Conservation (phyloP, 2,113 vertebrate genomes). For the Halichoerus grypus region DNA sequence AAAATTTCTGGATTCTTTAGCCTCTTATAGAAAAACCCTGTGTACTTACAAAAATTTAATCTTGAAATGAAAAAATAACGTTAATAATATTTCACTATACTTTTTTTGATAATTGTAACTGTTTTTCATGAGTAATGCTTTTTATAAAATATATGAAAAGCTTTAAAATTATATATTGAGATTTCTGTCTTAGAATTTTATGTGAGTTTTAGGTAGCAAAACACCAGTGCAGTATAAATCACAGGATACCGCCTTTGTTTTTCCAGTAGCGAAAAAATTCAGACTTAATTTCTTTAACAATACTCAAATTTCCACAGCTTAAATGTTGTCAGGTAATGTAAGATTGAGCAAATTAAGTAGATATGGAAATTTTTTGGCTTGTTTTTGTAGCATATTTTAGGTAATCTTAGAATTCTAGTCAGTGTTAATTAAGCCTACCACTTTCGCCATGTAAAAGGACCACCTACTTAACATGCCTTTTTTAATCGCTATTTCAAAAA, state of each 20-base stretch:
- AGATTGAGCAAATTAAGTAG: constrained; percentile 38
- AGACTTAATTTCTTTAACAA: not conserved
- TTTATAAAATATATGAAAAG: constrained; percentile 34
- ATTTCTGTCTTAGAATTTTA: constrained; percentile 30
- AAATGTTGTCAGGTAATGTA: constrained; percentile 27
- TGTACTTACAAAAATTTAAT: constrained; percentile 9
- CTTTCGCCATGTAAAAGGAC: constrained; percentile 25
- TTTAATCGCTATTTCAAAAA: constrained; percentile 58
- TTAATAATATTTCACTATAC: constrained; percentile 11
- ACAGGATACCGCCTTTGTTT: not conserved
- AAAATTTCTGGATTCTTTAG: constrained; percentile 3
- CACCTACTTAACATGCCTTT: constrained; percentile 43
- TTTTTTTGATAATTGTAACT: constrained; percentile 23
- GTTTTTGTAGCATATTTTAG: constrained; percentile 47
- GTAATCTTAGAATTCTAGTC: constrained; percentile 62
- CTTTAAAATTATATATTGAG: constrained; percentile 31
- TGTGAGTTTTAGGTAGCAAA: constrained; percentile 6
- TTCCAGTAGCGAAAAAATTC: not conserved
- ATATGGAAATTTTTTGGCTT: not conserved
- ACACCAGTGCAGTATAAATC: not conserved
- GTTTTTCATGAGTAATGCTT: not conserved
- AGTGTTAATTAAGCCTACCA: constrained; percentile 23
- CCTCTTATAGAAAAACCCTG: constrained; percentile 37
- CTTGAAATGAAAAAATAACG: constrained; percentile 49
- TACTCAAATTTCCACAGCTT: constrained; percentile 32